Percentiles rank a stretch among this genome's conserved stretches.
Evolutionary conservation across 2,797 vertebrate genomes (phyloP).

Genomic region (Meriones psammophilus): DNA sequence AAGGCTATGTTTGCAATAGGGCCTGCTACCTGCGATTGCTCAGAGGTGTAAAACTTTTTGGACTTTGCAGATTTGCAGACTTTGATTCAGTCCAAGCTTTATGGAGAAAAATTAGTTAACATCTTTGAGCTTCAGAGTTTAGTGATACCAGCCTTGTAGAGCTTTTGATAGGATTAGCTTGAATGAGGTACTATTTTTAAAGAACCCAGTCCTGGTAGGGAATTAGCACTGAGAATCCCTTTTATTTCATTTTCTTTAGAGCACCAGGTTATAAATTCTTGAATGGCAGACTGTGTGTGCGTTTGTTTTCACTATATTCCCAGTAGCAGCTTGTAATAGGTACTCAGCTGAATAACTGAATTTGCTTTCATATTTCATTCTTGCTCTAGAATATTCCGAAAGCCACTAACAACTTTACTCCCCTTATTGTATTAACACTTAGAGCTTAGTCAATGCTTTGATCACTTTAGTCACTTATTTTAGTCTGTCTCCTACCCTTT

Average conservation of each 20-base stretch:
- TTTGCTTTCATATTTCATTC: constrained; percentile 20
- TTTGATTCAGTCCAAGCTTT: neutral
- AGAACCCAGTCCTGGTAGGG: neutral
- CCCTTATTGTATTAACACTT: neutral
- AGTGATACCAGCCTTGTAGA: constrained; percentile 2
- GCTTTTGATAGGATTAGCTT: constrained; percentile 21
- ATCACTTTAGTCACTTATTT: neutral
- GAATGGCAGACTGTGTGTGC: neutral
- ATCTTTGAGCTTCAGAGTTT: neutral
- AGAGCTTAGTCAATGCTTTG: neutral
- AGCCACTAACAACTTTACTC: neutral
- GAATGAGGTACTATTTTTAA: constrained; percentile 34
- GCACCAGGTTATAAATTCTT: neutral
- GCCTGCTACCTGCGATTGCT: neutral
- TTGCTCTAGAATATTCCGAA: constrained; percentile 42
- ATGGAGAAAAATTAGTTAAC: constrained; percentile 1
- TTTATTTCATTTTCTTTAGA: constrained; percentile 21
- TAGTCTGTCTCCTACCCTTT: neutral
- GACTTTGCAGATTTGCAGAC: neutral
- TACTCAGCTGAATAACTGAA: neutral
- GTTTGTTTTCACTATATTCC: neutral
- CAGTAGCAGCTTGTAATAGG: neutral
- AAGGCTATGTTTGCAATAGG: neutral
- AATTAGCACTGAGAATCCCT: neutral
- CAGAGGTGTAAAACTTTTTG: neutral